Conservation (phyloP, 2,113 vertebrate genomes). For the Hydrochoerus hydrochaeris region DNA sequence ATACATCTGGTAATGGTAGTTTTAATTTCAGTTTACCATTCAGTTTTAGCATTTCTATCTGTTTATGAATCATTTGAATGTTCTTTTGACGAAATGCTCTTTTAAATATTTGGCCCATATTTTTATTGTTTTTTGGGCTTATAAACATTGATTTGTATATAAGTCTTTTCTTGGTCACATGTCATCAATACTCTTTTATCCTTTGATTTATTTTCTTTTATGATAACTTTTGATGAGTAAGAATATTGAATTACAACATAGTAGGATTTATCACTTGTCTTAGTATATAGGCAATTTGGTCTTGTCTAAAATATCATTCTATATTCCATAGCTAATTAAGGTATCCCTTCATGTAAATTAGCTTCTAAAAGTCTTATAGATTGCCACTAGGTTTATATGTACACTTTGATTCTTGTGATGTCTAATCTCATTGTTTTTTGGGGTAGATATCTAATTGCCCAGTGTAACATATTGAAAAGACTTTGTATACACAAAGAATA, state of each 20-base stretch:
- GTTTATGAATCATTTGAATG: background rate
- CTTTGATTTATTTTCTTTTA: background rate
- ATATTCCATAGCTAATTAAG: background rate
- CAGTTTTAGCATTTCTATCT: background rate
- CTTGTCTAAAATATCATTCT: background rate
- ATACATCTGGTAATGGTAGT: background rate
- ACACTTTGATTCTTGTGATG: background rate
- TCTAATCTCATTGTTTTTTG: background rate
- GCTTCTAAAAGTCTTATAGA: background rate
- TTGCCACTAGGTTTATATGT: background rate
- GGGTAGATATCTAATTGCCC: background rate
- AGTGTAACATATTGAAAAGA: background rate
- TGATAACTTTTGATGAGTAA: background rate
- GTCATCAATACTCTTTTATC: background rate
- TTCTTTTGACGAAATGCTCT: background rate
- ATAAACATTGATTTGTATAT: background rate
- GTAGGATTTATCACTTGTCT: background rate
- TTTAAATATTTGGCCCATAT: background rate
- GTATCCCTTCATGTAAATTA: background rate
- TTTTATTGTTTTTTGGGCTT: background rate
- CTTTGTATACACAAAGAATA: background rate
- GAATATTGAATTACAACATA: background rate
- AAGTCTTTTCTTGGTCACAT: background rate
- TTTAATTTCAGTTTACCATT: conserved; percentile 1
- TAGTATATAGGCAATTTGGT: background rate